Evolutionary conservation across 2,113 vertebrate genomes (phyloP), one percentile per base, ranked within the genome.

Genomic region (Myotis yumanensis): DNA sequence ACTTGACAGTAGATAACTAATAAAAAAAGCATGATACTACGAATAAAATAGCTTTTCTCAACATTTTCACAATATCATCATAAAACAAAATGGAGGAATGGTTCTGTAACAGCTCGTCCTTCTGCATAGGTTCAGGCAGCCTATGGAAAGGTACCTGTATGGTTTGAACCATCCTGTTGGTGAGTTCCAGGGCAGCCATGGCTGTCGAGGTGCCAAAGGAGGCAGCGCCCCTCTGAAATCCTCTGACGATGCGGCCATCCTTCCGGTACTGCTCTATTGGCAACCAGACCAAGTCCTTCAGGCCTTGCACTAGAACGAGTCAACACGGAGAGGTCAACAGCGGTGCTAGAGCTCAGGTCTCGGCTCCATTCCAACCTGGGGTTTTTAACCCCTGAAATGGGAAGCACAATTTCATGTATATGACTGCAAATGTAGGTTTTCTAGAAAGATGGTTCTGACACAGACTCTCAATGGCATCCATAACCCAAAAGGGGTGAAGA

Each of bases 161-260:
- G 59, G 99, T 99, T 59, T 99, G 99, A 92, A 99, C 99, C 99
- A 99, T 99, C 92, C 99, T 98, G 98, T 99, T 99, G 32, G 99
- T 99, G 46, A 99, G 99, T 89, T 99, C 99, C 54, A 99, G 97
- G 0, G 99, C 99, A 59, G 99, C 99, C 99, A 99, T 99, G 0
- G 99, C 99, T 14, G 99, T 99, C 23, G 99, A 99, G 17, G 99
- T 99, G 6, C 99, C 99, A 76, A 99, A 99, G 71, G 99, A 99
- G 81, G 99, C 99, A 0, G 99, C 99, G 30, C 99, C 99, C 30
- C 99, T 99, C 93, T 99, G 99, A 95, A 99, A 99, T 1, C 99
- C 99, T 23, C 99, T 98, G 46, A 99, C 99, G 35, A 99, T 99
- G 12, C 99, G 99, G 2, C 99, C 99, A 0, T 99, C 99, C 97